phyloP scores from a whole-genome alignment of 37 sponge, comb jelly and placozoan species.

The Oopsacas minuta region DNA sequence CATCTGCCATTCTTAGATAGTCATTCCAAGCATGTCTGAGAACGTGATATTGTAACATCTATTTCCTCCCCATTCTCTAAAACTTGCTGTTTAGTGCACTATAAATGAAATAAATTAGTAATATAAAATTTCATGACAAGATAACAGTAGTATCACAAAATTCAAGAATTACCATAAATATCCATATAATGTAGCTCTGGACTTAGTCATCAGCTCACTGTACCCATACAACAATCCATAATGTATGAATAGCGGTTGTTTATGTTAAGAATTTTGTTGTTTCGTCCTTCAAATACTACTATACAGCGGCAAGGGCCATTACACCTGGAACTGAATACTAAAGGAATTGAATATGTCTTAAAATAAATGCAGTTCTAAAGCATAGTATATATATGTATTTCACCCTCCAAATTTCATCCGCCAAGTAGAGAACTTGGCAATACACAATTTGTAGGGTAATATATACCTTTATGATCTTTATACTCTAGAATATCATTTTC shows the following conservation, averaged over 20 bases:
- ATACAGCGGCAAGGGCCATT: not conserved
- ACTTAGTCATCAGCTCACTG: not conserved
- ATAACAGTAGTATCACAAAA: not conserved
- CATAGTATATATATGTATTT: not conserved
- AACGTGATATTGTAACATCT: not conserved
- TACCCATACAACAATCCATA: not conserved
- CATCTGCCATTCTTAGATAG: not conserved
- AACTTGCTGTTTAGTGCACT: no score
- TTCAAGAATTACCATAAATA: not conserved
- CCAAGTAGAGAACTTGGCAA: not conserved
- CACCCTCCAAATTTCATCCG: not conserved
- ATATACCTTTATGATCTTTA: not conserved
- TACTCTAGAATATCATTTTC: not conserved
- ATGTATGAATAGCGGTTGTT: not conserved
- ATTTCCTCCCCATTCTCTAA: no score
- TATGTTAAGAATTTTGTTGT: not conserved
- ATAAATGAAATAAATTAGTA: not conserved
- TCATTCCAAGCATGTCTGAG: not conserved
- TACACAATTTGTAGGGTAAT: no score
- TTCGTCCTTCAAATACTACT: not conserved
- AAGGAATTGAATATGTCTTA: not conserved
- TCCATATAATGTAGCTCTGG: not conserved
- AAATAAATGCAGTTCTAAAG: not conserved
- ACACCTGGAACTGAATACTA: not conserved
- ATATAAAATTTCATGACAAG: not conserved